A percentile compares a stretch with the other conserved stretches of the same genome.
phyloP scores from a whole-genome alignment of 1,140 invertebrate species.

The Pachypsylla venusta region DNA sequence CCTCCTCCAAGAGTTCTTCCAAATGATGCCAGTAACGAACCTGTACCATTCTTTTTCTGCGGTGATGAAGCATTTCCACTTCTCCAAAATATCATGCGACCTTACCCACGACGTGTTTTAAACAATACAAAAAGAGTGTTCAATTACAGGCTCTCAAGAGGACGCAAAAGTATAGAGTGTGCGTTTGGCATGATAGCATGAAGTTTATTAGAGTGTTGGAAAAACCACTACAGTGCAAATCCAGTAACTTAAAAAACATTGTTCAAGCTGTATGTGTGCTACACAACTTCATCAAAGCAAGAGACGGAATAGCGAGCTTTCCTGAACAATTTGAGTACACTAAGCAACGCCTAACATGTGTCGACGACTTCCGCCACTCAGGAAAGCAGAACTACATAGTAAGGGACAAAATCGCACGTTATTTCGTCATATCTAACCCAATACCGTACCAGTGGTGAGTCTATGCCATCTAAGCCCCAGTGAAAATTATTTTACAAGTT shows the following conservation, averaged over 20 bases:
- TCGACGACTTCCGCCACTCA: no score
- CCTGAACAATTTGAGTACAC: no score
- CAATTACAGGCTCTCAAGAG: conserved; percentile 14
- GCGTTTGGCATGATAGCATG: conserved; percentile 12
- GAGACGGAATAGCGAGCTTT: no score
- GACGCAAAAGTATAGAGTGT: conserved; percentile 15
- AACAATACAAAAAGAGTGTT: conserved; percentile 15
- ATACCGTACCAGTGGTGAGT: no score
- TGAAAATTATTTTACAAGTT: no score
- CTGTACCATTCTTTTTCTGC: conserved; percentile 19
- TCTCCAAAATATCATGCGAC: conserved; percentile 18
- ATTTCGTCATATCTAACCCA: no score
- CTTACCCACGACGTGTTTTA: conserved; percentile 15
- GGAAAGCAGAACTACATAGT: no score
- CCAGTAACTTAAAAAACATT: no score
- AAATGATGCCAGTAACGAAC: conserved; percentile 13
- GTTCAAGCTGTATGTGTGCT: neutral
- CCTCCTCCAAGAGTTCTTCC: conserved; percentile 9
- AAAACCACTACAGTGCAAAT: neutral
- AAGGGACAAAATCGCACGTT: no score
- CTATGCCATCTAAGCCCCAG: no score
- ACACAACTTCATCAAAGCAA: no score
- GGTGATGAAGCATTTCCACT: conserved; percentile 24
- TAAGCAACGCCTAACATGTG: no score
- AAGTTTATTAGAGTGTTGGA: conserved; percentile 11